phyloP scores from a whole-genome alignment of 2,888 invertebrate genomes.

The Periphyllus acericola region DNA sequence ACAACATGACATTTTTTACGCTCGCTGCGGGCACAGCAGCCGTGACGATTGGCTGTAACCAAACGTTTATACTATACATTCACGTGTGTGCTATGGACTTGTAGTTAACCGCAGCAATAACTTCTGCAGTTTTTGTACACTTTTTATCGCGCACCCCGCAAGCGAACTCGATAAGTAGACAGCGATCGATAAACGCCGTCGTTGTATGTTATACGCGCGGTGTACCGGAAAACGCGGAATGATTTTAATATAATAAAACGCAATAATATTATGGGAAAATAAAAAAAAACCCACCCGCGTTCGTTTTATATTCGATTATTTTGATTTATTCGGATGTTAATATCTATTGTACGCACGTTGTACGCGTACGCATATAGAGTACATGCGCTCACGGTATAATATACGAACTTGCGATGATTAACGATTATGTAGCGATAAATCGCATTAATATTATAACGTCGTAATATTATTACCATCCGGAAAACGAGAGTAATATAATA shows the following conservation, averaged over 20 bases:
- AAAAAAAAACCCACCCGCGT: not conserved
- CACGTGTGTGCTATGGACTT: too few relatives aligned
- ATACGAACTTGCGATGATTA: too few relatives aligned
- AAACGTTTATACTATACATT: too few relatives aligned
- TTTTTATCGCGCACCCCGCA: too few relatives aligned
- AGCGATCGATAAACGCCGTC: not conserved
- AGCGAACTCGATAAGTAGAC: not conserved
- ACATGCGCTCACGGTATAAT: too few relatives aligned
- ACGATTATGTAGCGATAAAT: constrained; percentile 1
- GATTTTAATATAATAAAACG: not conserved
- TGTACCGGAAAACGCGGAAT: not conserved
- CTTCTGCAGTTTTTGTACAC: too few relatives aligned
- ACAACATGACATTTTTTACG: too few relatives aligned
- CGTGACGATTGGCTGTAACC: too few relatives aligned
- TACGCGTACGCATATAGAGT: too few relatives aligned
- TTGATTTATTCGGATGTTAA: not conserved
- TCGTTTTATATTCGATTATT: not conserved
- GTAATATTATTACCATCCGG: not conserved
- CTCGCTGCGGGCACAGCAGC: too few relatives aligned
- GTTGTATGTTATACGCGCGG: not conserved
- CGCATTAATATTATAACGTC: not conserved
- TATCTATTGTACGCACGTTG: too few relatives aligned
- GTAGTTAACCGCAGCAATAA: too few relatives aligned
- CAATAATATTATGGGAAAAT: not conserved
- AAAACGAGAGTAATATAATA: not conserved